Evolutionary conservation across 2,113 vertebrate species (phyloP).

Genomic region (Platanista minor): DNA sequence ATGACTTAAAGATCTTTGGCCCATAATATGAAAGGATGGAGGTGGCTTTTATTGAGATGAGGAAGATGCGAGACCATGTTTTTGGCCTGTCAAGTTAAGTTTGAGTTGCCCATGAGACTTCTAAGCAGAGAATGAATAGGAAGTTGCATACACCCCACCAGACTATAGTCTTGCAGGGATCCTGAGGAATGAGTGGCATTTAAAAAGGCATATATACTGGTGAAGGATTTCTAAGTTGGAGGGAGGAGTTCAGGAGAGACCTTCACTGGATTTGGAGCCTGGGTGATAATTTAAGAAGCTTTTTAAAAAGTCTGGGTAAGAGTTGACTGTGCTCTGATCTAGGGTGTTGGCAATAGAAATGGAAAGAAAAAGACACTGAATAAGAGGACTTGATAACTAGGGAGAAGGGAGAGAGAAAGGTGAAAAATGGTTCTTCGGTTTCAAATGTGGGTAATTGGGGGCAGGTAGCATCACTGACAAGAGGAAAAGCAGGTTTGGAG

Average conservation of each 20-base stretch:
- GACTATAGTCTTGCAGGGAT: background rate
- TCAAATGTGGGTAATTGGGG: conserved; percentile 8
- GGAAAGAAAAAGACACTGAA: conserved; percentile 65
- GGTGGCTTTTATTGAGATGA: background rate
- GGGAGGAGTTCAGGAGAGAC: background rate
- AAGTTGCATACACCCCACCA: background rate
- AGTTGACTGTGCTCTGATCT: conserved; percentile 46
- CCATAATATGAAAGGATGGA: background rate
- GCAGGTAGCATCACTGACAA: background rate
- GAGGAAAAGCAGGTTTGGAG: background rate
- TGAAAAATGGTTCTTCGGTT: conserved; percentile 50
- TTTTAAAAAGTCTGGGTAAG: conserved; percentile 19
- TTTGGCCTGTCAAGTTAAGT: background rate
- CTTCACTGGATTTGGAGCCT: background rate
- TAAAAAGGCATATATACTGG: background rate
- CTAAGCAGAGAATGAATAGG: background rate
- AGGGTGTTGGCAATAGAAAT: conserved; percentile 51
- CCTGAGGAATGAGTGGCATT: background rate
- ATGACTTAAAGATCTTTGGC: background rate
- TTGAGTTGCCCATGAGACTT: background rate
- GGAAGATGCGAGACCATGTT: background rate
- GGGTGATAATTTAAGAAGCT: conserved; percentile 21
- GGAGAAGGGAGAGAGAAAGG: conserved; percentile 35
- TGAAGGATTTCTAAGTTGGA: background rate
- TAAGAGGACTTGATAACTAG: conserved; percentile 43